Base-by-base conservation (phyloP, 1,140 invertebrate genomes). In the Leptopilina boulardi region DNA sequence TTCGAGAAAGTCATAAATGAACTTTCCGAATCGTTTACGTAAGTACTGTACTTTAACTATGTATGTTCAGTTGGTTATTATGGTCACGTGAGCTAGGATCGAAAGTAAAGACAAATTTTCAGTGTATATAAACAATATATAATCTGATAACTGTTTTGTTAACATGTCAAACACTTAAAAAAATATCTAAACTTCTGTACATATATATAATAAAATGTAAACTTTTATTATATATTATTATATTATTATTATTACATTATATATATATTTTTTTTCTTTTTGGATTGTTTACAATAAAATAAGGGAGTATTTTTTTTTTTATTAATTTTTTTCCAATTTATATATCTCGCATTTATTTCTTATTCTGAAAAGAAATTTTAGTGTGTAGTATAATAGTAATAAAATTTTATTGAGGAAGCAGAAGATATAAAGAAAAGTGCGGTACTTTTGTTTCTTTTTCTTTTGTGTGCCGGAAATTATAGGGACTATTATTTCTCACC, bases 1-100 rank as follows among this genome's bases (percentile, higher is more conserved):
- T 66, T 66, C 59, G 59, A 66, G 59, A 66, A 66, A 66, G 59
- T n/a, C 59, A 30, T 66, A 66, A 66, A 66, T 66, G 59, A 30
- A 66, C 23, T 66, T 21, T 66, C 59, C 26, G 26, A 34, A 66
- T 34, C 23, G 23, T 23, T n/a, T 30, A n/a, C 59, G 11, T 30
- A 23, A 66, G 56, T 30, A 30, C 21, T 34, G 23, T 8, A n/a
- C 11, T n/a, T 26, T 26, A 10, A 11, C 15, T 30, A 15, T 11
- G 4, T 26, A 23, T 66, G 21, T n/a, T 13, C 0, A 26, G 59
- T 5, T 66, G 13, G 26, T 30, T 66, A 66, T 66, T 66, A 30
- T 0, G 15, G 11, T 66, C 59, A 66, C 59, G 59, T 66, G 3
- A 66, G 26, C 6, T 19, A 19, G 51, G 26, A 66, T n/a, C 15